Percentiles rank a stretch among this genome's conserved stretches.
These are phyloP conservation scores for Sebastes minor DNA, from an alignment of 2,797 vertebrate species.

Conservation along the genomic window DNA sequence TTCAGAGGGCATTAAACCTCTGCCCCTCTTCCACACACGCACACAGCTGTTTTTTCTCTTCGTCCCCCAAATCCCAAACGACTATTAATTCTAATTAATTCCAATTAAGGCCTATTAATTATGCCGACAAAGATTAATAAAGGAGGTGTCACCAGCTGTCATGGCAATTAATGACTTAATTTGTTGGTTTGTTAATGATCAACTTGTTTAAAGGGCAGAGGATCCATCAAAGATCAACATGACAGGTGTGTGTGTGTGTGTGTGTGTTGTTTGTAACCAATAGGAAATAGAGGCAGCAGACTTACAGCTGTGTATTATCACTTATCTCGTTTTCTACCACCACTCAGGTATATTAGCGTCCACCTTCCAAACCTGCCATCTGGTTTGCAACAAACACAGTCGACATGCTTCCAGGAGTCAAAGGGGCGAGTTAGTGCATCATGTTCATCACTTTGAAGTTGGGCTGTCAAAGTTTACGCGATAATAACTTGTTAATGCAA, in stretches of 20 bases:
- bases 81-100: conserved; percentile 62
- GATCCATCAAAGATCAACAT: conserved; percentile 61
- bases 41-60: conserved; percentile 69
- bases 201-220: conserved; percentile 60
- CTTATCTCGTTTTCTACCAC: background rate
- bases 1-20: conserved; percentile 2
- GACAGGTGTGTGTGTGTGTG: conserved; percentile 5
- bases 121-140: conserved; percentile 63
- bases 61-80: conserved; percentile 40
- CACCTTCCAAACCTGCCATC: background rate
- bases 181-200: conserved; percentile 62
- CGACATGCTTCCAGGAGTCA: no score
- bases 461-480: no score
- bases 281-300: background rate
- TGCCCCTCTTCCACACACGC: background rate
- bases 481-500: no score
- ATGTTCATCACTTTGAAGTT: no score
- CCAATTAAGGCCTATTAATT: conserved; percentile 59
- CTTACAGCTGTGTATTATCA: background rate
- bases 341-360: background rate
- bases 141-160: conserved; percentile 53
- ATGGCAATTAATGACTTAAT: conserved; percentile 64
- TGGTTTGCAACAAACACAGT: background rate
- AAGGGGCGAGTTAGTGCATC: no score
- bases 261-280: background rate